These are phyloP conservation scores for Drosophila athabasca DNA, from an alignment of 1,140 invertebrate genomes.

Conservation along the genomic window DNA sequence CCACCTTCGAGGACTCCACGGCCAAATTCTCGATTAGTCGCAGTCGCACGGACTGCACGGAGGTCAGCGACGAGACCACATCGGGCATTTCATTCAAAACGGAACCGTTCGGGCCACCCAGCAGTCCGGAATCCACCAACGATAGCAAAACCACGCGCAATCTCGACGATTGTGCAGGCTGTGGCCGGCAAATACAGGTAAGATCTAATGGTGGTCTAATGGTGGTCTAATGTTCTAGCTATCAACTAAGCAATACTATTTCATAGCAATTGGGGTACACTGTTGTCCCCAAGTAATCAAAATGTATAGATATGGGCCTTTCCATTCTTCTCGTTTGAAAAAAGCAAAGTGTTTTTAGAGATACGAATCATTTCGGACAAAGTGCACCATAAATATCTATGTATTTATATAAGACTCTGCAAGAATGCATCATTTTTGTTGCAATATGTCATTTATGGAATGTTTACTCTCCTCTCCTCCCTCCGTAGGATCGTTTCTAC, in stretches of 20 bases:
- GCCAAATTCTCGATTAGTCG: conserved; percentile 79
- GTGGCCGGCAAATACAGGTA: conserved; percentile 83
- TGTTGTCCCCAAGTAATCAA: too few species aligned
- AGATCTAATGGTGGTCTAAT: not conserved
- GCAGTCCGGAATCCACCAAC: conserved; percentile 81
- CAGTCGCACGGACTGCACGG: conserved; percentile 75
- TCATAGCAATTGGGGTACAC: too few species aligned
- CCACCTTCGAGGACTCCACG: conserved; percentile 74
- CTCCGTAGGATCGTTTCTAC: conserved; percentile 92
- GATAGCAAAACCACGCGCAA: conserved; percentile 73
- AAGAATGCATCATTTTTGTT: conserved; percentile 3
- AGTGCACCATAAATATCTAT: too few species aligned
- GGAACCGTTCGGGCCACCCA: conserved; percentile 79
- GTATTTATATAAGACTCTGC: too few species aligned
- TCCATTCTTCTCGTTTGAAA: too few species aligned
- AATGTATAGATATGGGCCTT: too few species aligned
- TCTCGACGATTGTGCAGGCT: conserved; percentile 82
- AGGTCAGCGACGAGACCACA: conserved; percentile 77
- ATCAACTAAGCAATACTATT: too few species aligned
- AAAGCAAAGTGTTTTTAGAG: too few species aligned
- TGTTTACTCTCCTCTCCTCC: conserved; percentile 4
- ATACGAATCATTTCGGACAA: too few species aligned
- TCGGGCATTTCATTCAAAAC: conserved; percentile 83
- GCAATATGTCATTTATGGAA: conserved; percentile 27
- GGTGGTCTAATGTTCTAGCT: not conserved